phyloP scores from a whole-genome alignment of 1,140 invertebrate species.

The Amyelois transitella region DNA sequence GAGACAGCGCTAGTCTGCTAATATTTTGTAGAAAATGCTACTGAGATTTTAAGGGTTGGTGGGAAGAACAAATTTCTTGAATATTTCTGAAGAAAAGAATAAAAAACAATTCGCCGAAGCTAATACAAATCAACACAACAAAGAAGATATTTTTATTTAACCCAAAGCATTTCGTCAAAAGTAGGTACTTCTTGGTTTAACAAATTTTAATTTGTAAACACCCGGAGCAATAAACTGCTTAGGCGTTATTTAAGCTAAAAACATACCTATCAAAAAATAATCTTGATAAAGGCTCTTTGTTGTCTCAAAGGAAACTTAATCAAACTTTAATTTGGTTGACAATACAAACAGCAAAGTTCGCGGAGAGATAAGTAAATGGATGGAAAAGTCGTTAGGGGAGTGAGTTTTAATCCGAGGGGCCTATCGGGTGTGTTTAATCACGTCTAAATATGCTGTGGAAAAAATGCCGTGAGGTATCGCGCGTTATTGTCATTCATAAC shows the following conservation, averaged over 20 bases:
- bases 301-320: constrained; percentile 41
- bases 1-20: constrained; percentile 31
- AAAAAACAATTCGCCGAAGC: too few species aligned
- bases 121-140: too few species aligned
- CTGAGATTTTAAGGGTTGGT: too few species aligned
- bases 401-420: constrained; percentile 47
- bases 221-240: background rate
- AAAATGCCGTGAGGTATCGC: constrained; percentile 55
- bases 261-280: constrained; percentile 9
- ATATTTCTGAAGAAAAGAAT: too few species aligned
- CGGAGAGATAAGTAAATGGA: constrained; percentile 49
- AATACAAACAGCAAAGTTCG: constrained; percentile 55
- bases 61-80: too few species aligned
- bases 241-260: background rate
- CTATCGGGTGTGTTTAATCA: constrained; percentile 60
- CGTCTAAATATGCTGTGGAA: constrained; percentile 63
- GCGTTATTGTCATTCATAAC: constrained; percentile 70
- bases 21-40: background rate
- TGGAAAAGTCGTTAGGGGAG: constrained; percentile 53
- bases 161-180: background rate
- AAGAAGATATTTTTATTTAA: too few species aligned
- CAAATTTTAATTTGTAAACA: background rate
- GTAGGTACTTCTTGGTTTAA: background rate
- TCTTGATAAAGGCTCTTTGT: constrained; percentile 15
- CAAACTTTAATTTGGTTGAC: constrained; percentile 61